phyloP scores from a whole-genome alignment of 1,140 invertebrate genomes.

The Caenorhabditis tropicalis region DNA sequence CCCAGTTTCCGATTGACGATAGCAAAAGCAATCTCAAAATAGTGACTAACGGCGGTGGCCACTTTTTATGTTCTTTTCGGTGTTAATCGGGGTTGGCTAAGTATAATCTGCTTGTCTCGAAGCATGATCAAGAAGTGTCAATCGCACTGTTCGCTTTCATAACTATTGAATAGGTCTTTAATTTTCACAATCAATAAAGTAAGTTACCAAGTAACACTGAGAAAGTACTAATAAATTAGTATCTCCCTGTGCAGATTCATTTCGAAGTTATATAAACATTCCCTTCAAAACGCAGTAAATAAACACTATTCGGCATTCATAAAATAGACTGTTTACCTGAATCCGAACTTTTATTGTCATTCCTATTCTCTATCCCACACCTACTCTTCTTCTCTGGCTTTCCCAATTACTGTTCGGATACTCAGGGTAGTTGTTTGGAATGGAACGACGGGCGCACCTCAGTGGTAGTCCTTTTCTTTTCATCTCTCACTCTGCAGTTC shows the following conservation, averaged over 20 bases:
- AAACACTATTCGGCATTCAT: background rate
- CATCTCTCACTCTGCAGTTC: constrained; percentile 14
- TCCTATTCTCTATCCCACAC: background rate
- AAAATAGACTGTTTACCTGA: background rate
- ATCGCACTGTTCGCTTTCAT: too few relatives aligned
- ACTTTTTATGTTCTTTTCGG: constrained; percentile 21
- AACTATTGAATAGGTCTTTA: too few relatives aligned
- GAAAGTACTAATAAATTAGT: too few relatives aligned
- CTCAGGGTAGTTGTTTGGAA: background rate
- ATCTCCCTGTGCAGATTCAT: too few relatives aligned
- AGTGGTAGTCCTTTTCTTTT: background rate
- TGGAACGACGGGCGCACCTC: background rate
- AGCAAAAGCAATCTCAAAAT: constrained; percentile 4
- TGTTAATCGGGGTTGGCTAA: constrained; percentile 19
- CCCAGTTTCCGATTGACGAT: constrained; percentile 19
- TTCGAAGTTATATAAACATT: background rate
- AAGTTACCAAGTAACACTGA: too few relatives aligned
- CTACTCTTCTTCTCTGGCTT: background rate
- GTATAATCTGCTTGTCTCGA: background rate
- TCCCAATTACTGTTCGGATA: constrained; percentile 3
- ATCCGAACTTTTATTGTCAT: constrained; percentile 9
- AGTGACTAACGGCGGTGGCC: background rate
- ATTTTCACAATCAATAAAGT: too few relatives aligned
- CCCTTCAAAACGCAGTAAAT: background rate
- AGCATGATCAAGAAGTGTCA: too few relatives aligned